Evolutionary conservation across 2,113 vertebrate genomes (phyloP), one percentile per base, ranked within the genome.

Genomic region (Myotis davidii): DNA sequence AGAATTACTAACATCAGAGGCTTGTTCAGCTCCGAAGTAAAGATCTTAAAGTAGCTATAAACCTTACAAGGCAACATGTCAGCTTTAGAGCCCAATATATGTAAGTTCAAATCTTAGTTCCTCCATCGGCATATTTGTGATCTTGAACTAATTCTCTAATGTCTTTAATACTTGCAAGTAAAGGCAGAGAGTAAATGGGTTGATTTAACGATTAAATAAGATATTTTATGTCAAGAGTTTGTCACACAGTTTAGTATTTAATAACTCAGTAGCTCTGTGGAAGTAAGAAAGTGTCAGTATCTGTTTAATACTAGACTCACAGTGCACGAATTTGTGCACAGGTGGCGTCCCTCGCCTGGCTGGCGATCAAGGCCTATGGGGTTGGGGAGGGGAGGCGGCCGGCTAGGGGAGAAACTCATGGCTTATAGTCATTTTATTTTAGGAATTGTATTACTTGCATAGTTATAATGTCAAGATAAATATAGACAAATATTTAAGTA

Each of bases 391-490:
- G 5, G 42, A 42, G 42, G 42, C 7, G 7, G 42, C 42, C 10
- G 2, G 2, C 45, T 59, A 9, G 3, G 21, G 56, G 9, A 9
- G 11, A 61, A 61, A 27, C 23, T 27, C 20, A 61, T 56, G 2
- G 3, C 65, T 77, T 94, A 78, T 5, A 76, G 27, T 45, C 2
- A 52, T 77, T 79, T 3, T 34, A 10, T 82, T 88, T 92, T 83
- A 81, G 9, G 94, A 93, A 67, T 59, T 70, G 14, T 50, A 32
- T 85, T 85, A 37, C 16, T 86, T 93, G 10, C 3, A 37, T 85
- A 48, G 8, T 87, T 59, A 39, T 34, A 73, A 94, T 88, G 48
- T 32, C 56, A 74, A 90, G 54, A 64, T 94, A 90, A 87, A 90
- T 21, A 94, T 4, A 76, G 61, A 42, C 4, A 59, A 13, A 61